Percentiles rank a stretch among this genome's conserved stretches.
phyloP scores from a whole-genome alignment of 2,888 invertebrate genomes.

The Campaea margaritaria region DNA sequence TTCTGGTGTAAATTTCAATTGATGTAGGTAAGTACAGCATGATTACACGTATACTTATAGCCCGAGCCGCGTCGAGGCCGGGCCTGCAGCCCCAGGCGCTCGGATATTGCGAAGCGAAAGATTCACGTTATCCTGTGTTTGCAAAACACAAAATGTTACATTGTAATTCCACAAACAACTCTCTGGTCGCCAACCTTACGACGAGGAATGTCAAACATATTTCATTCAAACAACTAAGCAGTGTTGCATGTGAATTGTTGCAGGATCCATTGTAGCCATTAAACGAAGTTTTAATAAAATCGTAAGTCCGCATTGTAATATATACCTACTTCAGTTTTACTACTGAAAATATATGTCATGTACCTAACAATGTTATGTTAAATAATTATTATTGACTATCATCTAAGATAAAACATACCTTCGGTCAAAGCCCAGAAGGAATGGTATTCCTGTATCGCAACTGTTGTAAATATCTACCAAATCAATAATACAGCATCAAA shows the following conservation, averaged over 20 bases:
- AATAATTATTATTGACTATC: no score
- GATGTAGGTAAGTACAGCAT: slow-evolving; percentile 67
- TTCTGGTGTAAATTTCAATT: slow-evolving; percentile 41
- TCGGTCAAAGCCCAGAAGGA: no score
- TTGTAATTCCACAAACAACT: background rate
- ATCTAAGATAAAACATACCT: no score
- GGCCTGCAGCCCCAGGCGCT: background rate
- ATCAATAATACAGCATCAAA: no score
- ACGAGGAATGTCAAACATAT: background rate
- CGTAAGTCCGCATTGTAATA: slow-evolving; percentile 54
- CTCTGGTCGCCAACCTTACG: background rate
- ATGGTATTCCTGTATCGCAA: no score
- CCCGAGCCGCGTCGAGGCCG: background rate
- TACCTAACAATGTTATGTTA: no score
- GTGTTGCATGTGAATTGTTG: slow-evolving; percentile 60
- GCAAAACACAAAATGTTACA: background rate
- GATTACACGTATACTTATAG: background rate
- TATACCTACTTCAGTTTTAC: slow-evolving; percentile 5
- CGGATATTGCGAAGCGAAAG: background rate
- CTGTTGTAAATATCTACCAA: no score
- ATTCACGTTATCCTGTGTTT: background rate
- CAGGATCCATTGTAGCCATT: slow-evolving; percentile 64
- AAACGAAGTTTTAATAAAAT: slow-evolving; percentile 54
- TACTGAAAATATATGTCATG: background rate
- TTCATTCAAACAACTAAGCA: slow-evolving; percentile 6